A percentile compares a stretch with the other conserved stretches of the same genome.
These are phyloP conservation scores for Malurus elegans DNA, from an alignment of 2,113 vertebrate species.

Conservation along the genomic window DNA sequence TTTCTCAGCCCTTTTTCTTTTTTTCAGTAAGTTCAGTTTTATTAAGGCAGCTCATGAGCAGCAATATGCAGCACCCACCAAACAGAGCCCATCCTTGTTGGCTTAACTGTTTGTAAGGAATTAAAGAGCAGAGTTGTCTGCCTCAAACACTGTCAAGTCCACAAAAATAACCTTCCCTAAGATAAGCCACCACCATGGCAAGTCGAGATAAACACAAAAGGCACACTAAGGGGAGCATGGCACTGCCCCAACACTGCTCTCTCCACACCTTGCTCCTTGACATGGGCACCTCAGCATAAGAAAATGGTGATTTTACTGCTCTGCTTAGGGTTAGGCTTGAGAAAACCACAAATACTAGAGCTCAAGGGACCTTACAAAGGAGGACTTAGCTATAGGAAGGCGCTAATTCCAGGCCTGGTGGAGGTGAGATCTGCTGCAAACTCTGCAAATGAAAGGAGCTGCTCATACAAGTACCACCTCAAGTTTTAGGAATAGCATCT, in stretches of 20 bases:
- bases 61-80: rapidly evolving
- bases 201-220: not conserved
- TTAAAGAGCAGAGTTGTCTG: not conserved
- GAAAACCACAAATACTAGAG: too few relatives aligned
- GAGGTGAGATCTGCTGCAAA: not conserved
- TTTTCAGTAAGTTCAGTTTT: not conserved
- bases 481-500: not conserved
- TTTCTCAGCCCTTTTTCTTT: too few relatives aligned
- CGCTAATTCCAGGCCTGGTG: rapidly evolving
- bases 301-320: too few relatives aligned
- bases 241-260: too few relatives aligned
- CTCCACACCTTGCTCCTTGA: too few relatives aligned
- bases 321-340: too few relatives aligned
- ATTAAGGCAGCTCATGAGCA: not conserved
- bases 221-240: too few relatives aligned
- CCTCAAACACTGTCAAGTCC: not conserved
- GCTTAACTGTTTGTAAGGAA: not conserved
- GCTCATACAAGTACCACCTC: not conserved
- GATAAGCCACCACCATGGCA: rapidly evolving
- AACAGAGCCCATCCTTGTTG: not conserved
- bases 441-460: not conserved
- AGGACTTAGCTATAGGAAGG: not conserved
- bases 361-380: too few relatives aligned
- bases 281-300: too few relatives aligned
- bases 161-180: not conserved